phyloP scores from a whole-genome alignment of 2,797 vertebrate genomes.

The Xenentodon cancila region DNA sequence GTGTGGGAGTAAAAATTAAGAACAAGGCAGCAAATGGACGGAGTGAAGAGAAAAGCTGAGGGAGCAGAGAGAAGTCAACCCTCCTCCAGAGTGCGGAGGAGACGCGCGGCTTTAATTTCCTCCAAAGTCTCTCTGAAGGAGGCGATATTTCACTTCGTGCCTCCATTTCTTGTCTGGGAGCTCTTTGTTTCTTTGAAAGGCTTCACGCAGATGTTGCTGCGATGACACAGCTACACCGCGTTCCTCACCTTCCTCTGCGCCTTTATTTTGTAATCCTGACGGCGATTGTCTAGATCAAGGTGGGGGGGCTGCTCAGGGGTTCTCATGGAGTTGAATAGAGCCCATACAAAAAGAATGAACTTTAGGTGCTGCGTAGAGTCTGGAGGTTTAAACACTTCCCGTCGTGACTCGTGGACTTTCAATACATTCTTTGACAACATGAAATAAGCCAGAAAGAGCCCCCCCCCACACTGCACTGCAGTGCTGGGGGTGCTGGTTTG shows the following conservation, averaged over 20 bases:
- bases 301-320: neutral
- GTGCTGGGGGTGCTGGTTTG: slow-evolving; percentile 11
- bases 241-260: no score
- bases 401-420: neutral
- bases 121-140: slow-evolving; percentile 7
- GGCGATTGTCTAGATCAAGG: neutral
- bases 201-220: no score
- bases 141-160: slow-evolving; percentile 1
- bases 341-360: slow-evolving; percentile 1
- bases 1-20: slow-evolving; percentile 46
- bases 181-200: slow-evolving; percentile 8
- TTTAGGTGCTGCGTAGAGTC: neutral
- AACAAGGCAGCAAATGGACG: slow-evolving; percentile 20
- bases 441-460: no score
- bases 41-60: slow-evolving; percentile 12
- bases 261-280: no score
- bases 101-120: slow-evolving; percentile 30
- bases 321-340: neutral
- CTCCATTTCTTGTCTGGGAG: no score
- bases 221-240: no score
- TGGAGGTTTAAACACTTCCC: neutral
- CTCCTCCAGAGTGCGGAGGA: slow-evolving; percentile 32
- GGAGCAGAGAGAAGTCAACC: slow-evolving; percentile 28
- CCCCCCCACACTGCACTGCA: neutral
- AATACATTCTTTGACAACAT: neutral